Conservation (phyloP, 2,888 invertebrate species). For the Tholera decimalis region DNA sequence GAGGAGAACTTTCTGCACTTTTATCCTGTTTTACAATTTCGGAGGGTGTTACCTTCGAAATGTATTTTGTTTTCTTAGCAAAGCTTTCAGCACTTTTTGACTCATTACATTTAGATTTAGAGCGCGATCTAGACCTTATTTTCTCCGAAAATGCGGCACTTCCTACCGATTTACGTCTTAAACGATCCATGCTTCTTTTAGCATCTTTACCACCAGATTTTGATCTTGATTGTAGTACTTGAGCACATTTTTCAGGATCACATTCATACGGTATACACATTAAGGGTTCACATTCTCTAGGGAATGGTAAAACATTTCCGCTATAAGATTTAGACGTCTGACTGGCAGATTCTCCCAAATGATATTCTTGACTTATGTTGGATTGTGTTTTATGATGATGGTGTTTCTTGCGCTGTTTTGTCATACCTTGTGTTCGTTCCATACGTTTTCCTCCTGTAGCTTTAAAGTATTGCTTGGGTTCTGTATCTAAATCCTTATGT, state of each 20-base stretch:
- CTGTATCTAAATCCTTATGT: constrained; percentile 2
- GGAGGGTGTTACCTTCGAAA: constrained; percentile 7
- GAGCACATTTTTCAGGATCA: constrained; percentile 60
- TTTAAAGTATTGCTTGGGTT: constrained; percentile 10
- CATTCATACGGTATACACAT: constrained; percentile 67
- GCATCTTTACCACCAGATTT: constrained; percentile 32
- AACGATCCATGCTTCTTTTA: constrained; percentile 10
- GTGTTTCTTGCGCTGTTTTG: constrained; percentile 14
- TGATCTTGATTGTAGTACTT: constrained; percentile 32
- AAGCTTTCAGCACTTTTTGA: constrained; percentile 40
- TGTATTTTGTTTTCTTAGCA: constrained; percentile 1
- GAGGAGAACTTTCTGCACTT: neutral
- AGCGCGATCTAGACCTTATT: constrained; percentile 39
- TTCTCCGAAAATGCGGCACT: constrained; percentile 28
- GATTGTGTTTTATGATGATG: constrained; percentile 13
- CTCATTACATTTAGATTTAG: constrained; percentile 38
- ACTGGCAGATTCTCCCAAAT: constrained; percentile 31
- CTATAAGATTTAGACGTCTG: constrained; percentile 11
- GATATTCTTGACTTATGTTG: constrained; percentile 31
- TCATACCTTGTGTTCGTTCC: neutral
- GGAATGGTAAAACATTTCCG: constrained; percentile 49
- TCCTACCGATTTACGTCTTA: constrained; percentile 45
- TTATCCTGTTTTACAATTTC: neutral
- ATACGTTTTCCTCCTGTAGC: constrained; percentile 17
- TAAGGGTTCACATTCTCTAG: constrained; percentile 61